Evolutionary conservation across 2,797 vertebrate species (phyloP), one percentile per base, ranked within the genome.

Genomic region (Lycodopsis pacificus): DNA sequence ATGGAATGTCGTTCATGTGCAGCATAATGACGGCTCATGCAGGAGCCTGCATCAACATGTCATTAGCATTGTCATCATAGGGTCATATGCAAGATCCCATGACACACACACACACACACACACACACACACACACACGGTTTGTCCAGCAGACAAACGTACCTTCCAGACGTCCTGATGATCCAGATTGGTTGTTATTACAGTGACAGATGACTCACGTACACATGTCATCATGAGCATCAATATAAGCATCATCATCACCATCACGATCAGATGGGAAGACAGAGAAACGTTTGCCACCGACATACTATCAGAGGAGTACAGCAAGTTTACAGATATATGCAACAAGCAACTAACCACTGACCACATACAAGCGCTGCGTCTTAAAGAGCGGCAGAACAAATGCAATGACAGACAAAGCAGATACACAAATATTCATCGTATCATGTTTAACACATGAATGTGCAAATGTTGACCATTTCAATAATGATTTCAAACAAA

Each of bases 41-140:
- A 74, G 30, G 15, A 83, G 76, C 68, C 65, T 40, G 54, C 71
- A 78, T 86, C 76, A 86, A 74, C 83, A 78, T 84, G 78, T 86
- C 88, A 90, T 84, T 80, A 83, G 51, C 77, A 61, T 80, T 76
- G 81, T 82, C 76, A 84, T 88, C 69, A 87, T 32, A 51, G 73
- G 71, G 68, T 76, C 68, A 48, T 48, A 77, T 1, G 12, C 59
- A 67, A 65, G 30, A 79, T 73, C 54, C 5, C 10, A 72, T 75
- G 68, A 82, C 48, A 27, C 40, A n/a, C 25, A 4, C 25, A 65
- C 34, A 70, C 61, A 75, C 51, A 68, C 67, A 71, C 38, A 42
- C 74, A 64, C 76, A 84, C 34, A 57, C 25, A 73, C 71, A 73
- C 38, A 46, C 74, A 64, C 76, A 84, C 34, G 32, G 48, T 65